Evolutionary conservation across 2,888 invertebrate genomes (phyloP).

Genomic region (Callosobruchus maculatus): DNA sequence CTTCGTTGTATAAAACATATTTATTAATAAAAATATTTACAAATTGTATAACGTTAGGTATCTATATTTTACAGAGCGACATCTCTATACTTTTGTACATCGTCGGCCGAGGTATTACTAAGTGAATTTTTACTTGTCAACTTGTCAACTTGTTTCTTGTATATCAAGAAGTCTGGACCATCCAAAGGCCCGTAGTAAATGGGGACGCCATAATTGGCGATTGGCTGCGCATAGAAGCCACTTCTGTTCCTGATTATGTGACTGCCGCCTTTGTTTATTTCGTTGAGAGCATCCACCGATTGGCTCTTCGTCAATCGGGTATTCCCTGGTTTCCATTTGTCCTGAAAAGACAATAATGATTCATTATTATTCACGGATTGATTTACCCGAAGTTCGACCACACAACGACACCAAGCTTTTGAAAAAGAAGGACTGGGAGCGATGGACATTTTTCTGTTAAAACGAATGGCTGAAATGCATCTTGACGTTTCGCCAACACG

Average conservation of each 20-base stretch:
- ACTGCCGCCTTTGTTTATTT: slow-evolving; percentile 29
- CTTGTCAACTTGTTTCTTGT: slow-evolving; percentile 46
- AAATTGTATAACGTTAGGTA: not conserved
- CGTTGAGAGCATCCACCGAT: slow-evolving; percentile 44
- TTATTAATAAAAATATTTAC: not conserved
- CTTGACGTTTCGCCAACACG: too few relatives aligned
- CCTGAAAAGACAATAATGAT: not conserved
- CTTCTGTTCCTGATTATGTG: slow-evolving; percentile 44
- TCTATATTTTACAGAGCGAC: slow-evolving; percentile 39
- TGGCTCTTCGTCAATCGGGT: slow-evolving; percentile 36
- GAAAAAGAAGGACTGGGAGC: too few relatives aligned
- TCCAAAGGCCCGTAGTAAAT: slow-evolving; percentile 49
- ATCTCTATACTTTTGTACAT: slow-evolving; percentile 49
- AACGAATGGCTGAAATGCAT: too few relatives aligned
- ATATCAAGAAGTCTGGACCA: slow-evolving; percentile 48
- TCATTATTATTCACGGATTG: too few relatives aligned
- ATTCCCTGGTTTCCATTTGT: not conserved
- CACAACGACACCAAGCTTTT: too few relatives aligned
- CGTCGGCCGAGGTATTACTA: slow-evolving; percentile 48
- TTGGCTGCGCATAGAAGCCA: slow-evolving; percentile 47
- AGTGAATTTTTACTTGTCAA: slow-evolving; percentile 43
- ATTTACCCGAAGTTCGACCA: too few relatives aligned
- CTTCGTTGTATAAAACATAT: not conserved
- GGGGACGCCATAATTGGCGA: slow-evolving; percentile 47
- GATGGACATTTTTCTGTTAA: too few relatives aligned